phyloP scores from a whole-genome alignment of 2,797 vertebrate species.

The Myripristis jacobus region DNA sequence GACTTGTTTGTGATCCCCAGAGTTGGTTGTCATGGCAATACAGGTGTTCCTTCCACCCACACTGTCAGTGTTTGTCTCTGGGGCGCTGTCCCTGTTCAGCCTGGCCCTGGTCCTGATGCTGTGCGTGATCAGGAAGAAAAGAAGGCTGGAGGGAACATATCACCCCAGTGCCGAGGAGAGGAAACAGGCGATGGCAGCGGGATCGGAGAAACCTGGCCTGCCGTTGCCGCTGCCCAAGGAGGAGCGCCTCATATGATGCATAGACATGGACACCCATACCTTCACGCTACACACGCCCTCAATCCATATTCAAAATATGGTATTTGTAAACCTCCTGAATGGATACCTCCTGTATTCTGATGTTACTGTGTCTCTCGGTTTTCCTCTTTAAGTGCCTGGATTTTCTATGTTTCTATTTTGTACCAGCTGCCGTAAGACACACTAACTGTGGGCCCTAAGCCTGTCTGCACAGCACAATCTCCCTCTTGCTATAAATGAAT shows the following conservation, averaged over 20 bases:
- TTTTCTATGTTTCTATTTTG: conserved; percentile 11
- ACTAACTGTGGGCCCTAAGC: not conserved
- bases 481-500: not conserved
- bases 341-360: not conserved
- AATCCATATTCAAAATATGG: not conserved
- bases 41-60: conserved; percentile 33
- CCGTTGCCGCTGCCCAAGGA: conserved; percentile 89
- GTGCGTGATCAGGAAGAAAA: conserved; percentile 86
- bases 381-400: not conserved
- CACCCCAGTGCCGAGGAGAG: conserved; percentile 88
- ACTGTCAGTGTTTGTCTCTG: conserved; percentile 21
- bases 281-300: not conserved
- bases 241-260: conserved; percentile 88
- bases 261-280: not conserved
- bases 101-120: conserved; percentile 79
- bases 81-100: conserved; percentile 66
- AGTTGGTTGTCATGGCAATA: conserved; percentile 50
- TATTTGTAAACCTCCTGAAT: conserved; percentile 10
- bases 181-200: conserved; percentile 76
- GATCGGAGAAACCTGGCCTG: conserved; percentile 78
- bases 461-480: conserved; percentile 16
- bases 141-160: conserved; percentile 89
- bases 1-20: conserved; percentile 2
- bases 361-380: not conserved
- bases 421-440: not conserved